These are phyloP conservation scores for Glaucopsyche alexis DNA, from an alignment of 2,888 invertebrate species.

Conservation along the genomic window DNA sequence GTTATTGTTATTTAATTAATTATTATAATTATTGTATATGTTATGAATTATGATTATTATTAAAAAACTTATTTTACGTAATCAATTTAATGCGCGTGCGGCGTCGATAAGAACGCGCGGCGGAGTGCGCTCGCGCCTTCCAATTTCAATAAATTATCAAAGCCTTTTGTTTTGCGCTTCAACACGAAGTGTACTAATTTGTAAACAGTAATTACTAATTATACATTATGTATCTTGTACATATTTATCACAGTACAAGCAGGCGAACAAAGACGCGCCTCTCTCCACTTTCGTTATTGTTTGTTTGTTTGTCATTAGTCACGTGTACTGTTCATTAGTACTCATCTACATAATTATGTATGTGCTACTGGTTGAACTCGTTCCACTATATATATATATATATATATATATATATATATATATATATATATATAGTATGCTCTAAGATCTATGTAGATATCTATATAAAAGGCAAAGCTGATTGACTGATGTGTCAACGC, in stretches of 20 bases:
- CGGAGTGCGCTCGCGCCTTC: conserved; percentile 58
- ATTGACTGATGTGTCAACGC: too few relatives aligned
- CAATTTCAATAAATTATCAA: conserved; percentile 36
- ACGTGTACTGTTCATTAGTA: background rate
- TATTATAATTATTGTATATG: background rate
- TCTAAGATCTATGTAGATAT: too few relatives aligned
- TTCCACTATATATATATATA: too few relatives aligned
- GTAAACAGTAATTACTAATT: conserved; percentile 17
- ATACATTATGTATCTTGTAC: conserved; percentile 7
- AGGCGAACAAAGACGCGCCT: conserved; percentile 22
- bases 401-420: too few relatives aligned
- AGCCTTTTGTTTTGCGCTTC: conserved; percentile 42
- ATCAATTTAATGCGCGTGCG: conserved; percentile 54
- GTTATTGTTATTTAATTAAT: background rate
- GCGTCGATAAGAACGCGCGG: conserved; percentile 49
- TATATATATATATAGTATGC: too few relatives aligned
- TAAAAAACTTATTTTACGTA: conserved; percentile 37
- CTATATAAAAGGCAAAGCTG: too few relatives aligned
- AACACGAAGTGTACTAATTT: conserved; percentile 14
- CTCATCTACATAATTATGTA: too few relatives aligned
- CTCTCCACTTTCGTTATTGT: conserved; percentile 11
- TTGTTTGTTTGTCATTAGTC: conserved; percentile 11
- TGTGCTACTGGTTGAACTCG: background rate
- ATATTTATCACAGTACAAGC: conserved; percentile 21
- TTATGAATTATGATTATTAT: background rate